Evolutionary conservation across 2,888 invertebrate species (phyloP), one percentile per base, ranked within the genome.

Genomic region (Erpobdella octoculata): DNA sequence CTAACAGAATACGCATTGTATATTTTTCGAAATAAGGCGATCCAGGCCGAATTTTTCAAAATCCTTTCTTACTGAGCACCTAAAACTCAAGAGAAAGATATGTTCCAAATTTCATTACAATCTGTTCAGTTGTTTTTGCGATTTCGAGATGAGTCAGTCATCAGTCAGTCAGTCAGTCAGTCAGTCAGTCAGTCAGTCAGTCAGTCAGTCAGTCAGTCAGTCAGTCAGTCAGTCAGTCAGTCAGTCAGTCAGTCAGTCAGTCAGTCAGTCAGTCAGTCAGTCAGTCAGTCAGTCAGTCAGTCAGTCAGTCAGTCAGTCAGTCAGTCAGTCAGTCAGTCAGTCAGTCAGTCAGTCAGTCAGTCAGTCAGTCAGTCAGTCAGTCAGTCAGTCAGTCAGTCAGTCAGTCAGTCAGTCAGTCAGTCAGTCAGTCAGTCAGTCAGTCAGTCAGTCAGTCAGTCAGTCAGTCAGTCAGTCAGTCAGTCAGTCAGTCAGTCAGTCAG

Each of bases 381-480:
- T 71, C 59, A 71, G 71, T 71, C 69, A 71, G 71, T 71, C 69
- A 71, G 71, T 71, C 69, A 71, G 71, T 71, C 59, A 69, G 71
- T 71, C 70, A 71, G 70, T 71, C 59, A 71, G 70, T 70, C 70
- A 67, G 67, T 70, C 70, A 70, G 67, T 69, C 70, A 70, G 71
- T 71, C 71, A 70, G 71, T 71, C 71, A 37, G 67, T 71, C 71
- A 70, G 67, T 70, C 71, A 70, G 67, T 37, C 71, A 70, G 67
- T 71, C 71, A 37, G 67, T 71, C 67, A 70, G 71, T 71, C 67
- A 70, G 71, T 71, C 71, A 37, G 67, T 71, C 71, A 37, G 62
- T 70, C 41, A 64, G 62, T 64, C 61, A 35, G 67, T 70, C 67
- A 69, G 67, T 36, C 67, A 70, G 28, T 71, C 6, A 25, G 46